Percentiles rank a stretch among this genome's conserved stretches.
Conservation (phyloP, 2,113 vertebrate genomes). For the Butorides virescens region DNA sequence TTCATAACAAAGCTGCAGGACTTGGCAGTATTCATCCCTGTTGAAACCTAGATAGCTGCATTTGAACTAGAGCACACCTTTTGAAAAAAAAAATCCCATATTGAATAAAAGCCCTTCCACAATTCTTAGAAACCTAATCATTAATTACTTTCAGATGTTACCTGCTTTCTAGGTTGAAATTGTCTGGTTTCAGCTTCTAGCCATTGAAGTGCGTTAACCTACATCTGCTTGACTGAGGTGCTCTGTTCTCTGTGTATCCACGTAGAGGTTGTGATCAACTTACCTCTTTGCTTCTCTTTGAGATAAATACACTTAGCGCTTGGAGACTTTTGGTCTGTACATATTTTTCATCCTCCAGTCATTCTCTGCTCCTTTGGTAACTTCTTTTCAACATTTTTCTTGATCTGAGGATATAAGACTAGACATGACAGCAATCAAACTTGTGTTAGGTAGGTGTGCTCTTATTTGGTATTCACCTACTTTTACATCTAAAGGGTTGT, state of each 20-base stretch:
- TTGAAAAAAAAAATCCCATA: not conserved
- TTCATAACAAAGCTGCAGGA: not conserved
- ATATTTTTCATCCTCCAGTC: constrained; percentile 51
- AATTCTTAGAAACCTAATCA: constrained; percentile 15
- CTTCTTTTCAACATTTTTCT: constrained; percentile 55
- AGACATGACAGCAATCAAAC: constrained; percentile 37
- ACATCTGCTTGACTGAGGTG: not conserved
- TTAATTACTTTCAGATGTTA: constrained; percentile 48
- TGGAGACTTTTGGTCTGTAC: constrained; percentile 48
- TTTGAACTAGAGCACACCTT: constrained; percentile 20
- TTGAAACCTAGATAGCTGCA: not conserved
- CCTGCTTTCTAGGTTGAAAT: not conserved
- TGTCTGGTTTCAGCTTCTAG: not conserved
- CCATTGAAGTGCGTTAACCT: constrained; percentile 7
- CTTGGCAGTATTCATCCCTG: not conserved
- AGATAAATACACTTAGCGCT: constrained; percentile 14
- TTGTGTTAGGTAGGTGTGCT: constrained; percentile 54
- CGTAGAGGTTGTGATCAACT: constrained; percentile 24
- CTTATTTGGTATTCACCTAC: constrained; percentile 51
- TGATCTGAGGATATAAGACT: constrained; percentile 38
- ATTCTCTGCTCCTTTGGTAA: constrained; percentile 49
- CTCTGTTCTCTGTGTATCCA: constrained; percentile 23
- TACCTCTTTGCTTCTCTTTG: constrained; percentile 32
- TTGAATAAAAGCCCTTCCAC: constrained; percentile 1
- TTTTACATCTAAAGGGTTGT: constrained; percentile 44